Evolutionary conservation across 2,888 invertebrate genomes (phyloP).

Genomic region (Omphaloscelis lunosa): DNA sequence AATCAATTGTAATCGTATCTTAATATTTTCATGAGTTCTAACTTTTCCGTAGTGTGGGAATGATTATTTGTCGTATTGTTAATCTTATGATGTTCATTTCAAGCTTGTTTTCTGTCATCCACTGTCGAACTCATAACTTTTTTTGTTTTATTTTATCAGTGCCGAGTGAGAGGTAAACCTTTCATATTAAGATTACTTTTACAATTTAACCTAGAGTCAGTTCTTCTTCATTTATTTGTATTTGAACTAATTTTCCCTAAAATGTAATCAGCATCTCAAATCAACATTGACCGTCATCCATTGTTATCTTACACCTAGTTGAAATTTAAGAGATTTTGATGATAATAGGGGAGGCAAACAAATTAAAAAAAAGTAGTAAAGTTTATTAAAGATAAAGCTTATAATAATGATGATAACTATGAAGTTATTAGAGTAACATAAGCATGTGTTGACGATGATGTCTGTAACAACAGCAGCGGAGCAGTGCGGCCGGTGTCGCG

Average conservation of each 20-base stretch:
- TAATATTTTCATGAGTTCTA: constrained; percentile 12
- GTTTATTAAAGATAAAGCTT: not conserved
- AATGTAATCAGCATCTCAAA: constrained; percentile 1
- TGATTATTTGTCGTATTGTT: constrained; percentile 51
- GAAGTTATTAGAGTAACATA: not conserved
- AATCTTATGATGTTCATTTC: constrained; percentile 70
- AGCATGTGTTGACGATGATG: constrained; percentile 42
- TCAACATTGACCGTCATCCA: not conserved
- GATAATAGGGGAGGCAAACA: not conserved
- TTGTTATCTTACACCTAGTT: not conserved
- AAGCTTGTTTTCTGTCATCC: constrained; percentile 81
- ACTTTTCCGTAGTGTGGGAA: constrained; percentile 62
- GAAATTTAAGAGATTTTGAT: not conserved
- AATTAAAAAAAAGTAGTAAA: not conserved
- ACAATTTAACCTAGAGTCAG: constrained; percentile 9
- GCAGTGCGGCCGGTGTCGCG: constrained; percentile 97
- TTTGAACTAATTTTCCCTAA: not conserved
- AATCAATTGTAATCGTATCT: not conserved
- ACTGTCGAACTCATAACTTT: constrained; percentile 76
- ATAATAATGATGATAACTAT: not conserved
- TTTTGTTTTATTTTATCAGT: constrained; percentile 82
- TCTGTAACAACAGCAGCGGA: constrained; percentile 89
- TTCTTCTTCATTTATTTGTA: not conserved
- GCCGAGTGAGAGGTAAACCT: constrained; percentile 83
- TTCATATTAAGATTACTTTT: constrained; percentile 66